Percentiles rank a stretch among this genome's conserved stretches.
These are phyloP conservation scores for Oophaga sylvatica DNA, from an alignment of 2,797 vertebrate genomes.

Conservation along the genomic window DNA sequence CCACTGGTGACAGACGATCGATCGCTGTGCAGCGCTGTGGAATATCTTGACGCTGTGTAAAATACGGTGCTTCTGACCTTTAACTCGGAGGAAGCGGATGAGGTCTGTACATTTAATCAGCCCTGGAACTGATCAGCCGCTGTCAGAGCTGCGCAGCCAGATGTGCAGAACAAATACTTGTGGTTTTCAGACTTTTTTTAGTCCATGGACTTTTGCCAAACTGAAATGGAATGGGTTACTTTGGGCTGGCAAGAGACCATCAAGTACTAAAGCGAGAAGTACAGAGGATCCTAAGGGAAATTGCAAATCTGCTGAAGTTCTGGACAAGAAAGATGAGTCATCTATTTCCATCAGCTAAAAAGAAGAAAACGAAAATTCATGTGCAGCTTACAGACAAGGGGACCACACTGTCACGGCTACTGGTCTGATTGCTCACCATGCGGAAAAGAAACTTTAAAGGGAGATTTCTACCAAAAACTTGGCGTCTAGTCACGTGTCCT, in stretches of 20 bases:
- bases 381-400: background rate
- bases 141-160: constrained; percentile 12
- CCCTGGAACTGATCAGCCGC: constrained; percentile 11
- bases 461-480: background rate
- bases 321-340: constrained; percentile 58
- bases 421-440: background rate
- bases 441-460: background rate
- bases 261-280: constrained; percentile 28
- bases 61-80: no score
- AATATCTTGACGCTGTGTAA: no score
- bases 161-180: constrained; percentile 51
- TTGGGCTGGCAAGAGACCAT: constrained; percentile 18
- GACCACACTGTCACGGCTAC: background rate
- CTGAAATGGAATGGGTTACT: constrained; percentile 22
- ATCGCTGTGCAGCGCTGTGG: no score
- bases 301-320: constrained; percentile 52
- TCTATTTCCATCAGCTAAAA: constrained; percentile 42
- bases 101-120: background rate
- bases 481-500: no score
- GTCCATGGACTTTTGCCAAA: constrained; percentile 21
- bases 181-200: constrained; percentile 43
- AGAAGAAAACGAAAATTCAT: constrained; percentile 5
- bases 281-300: constrained; percentile 30
- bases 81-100: background rate
- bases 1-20: no score